phyloP scores from a whole-genome alignment of 2,113 vertebrate species.

The Hippolais icterina region DNA sequence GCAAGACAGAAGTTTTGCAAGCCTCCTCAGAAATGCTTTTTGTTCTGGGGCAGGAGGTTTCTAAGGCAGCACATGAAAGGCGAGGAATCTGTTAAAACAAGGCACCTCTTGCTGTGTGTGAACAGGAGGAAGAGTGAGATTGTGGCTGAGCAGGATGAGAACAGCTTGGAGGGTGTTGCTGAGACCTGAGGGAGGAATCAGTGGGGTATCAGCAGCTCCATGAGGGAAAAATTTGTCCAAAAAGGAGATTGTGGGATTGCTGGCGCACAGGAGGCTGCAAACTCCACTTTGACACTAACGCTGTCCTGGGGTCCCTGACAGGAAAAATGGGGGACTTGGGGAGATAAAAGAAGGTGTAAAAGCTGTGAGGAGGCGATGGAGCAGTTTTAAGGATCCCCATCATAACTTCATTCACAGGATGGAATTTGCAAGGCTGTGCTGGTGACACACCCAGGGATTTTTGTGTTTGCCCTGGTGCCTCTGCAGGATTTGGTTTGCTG shows the following conservation, averaged over 20 bases:
- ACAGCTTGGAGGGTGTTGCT: not conserved
- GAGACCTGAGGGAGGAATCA: not conserved
- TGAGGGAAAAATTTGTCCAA: not conserved
- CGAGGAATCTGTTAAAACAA: not conserved
- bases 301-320: not conserved
- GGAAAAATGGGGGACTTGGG: not conserved
- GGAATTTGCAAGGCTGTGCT: not conserved
- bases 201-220: not conserved
- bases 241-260: not conserved
- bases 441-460: not conserved
- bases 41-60: not conserved
- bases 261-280: not conserved
- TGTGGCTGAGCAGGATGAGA: not conserved
- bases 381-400: not conserved
- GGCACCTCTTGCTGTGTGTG: not conserved
- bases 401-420: not conserved
- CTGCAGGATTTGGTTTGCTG: not conserved
- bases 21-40: not conserved
- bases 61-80: not conserved
- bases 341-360: not conserved
- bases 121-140: not conserved
- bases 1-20: not conserved
- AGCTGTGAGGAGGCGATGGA: not conserved
- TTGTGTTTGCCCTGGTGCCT: not conserved
- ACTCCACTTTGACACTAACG: rapidly evolving